Base-by-base conservation (phyloP, 2,797 vertebrate species). In the Crenichthys baileyi region DNA sequence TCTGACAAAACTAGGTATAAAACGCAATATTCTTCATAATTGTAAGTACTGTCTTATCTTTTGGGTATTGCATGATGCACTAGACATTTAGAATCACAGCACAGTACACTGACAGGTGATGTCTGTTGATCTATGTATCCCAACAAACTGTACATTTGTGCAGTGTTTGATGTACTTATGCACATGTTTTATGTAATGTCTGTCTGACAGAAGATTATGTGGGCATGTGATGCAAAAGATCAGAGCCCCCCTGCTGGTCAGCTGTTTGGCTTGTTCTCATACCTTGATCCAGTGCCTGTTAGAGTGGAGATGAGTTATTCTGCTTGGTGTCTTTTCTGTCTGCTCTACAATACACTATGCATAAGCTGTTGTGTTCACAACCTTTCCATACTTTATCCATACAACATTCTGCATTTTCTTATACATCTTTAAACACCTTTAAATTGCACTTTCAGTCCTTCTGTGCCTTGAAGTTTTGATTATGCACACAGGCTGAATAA, bases 181-280 rank as follows among this genome's bases (percentile, higher is more conserved):
- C 65, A 16, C 0, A n/a, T 78, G 78, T 83, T 79, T 79, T 82
- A 78, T 83, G 77, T 75, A 46, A 46, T 29, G 44, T 68, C 53
- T 79, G 70, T 80, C 20, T 63, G 70, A 60, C 39, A 73, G 78
- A 63, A 70, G 76, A 70, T 74, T 79, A 50, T 85, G 67, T 76
- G 63, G 76, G 68, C 63, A 41, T 83, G 26, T 83, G 75, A 84
- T 83, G 83, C 79, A 79, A 76, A 75, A 76, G 86, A 88, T 88
- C 89, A 88, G 79, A 90, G 87, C 70, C 79, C 68, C 51, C 83
- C 85, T 60, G 77, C 82, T 72, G 87, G 72, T 81, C 79, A 73
- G 72, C 83, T 81, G 85, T 81, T 85, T 70, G 7, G 31, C 72
- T 83, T 75, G 72, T 61, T 76, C 53, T 70, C 60, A 70, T 55